Evolutionary conservation across 2,113 vertebrate species (phyloP), one percentile per base, ranked within the genome.

Genomic region (Tachycineta bicolor): DNA sequence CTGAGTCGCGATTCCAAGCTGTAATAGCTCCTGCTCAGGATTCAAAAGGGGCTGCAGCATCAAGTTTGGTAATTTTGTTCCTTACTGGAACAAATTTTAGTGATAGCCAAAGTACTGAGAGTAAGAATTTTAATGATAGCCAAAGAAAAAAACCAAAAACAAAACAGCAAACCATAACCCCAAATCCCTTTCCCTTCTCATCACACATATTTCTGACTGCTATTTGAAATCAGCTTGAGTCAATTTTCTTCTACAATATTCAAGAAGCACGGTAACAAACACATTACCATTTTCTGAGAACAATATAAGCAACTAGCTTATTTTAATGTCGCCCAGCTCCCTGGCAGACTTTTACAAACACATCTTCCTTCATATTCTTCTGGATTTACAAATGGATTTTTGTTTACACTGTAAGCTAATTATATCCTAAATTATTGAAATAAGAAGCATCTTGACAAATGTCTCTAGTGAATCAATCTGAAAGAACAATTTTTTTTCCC

Each of bases 391-490:
- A 92, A 92, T 81, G 43, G 58, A 46, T 53, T 89, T 90, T 69
- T 88, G 71, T 93, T 82, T 62, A 87, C 73, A 55, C 49, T 76
- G 47, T 26, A 34, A 89, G 80, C 44, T 92, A 83, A 93, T 95
- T 82, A 59, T 78, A 76, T 79, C 37, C 49, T 56, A 86, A 80
- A 83, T 81, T 81, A 93, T 94, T 95, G 95, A 95, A 91, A 91
- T 86, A 82, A 93, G 85, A 63, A 94, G 22, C 37, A 44, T 82
- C 59, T 65, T 83, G 81, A 82, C 70, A 91, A 92, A 90, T 39
- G 47, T 37, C 53, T 80, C 67, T 62, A 76, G 64, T 31, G 89
- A 96, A 87, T 78, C 33, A 31, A 82, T 87, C 52, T 79, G 37
- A 83, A 87, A 96, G 65, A 76, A n/a, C 6, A 4, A 6, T 69